Percentiles rank a stretch among this genome's conserved stretches.
phyloP scores from a whole-genome alignment of 2,113 vertebrate species.

The Callipepla squamata region DNA sequence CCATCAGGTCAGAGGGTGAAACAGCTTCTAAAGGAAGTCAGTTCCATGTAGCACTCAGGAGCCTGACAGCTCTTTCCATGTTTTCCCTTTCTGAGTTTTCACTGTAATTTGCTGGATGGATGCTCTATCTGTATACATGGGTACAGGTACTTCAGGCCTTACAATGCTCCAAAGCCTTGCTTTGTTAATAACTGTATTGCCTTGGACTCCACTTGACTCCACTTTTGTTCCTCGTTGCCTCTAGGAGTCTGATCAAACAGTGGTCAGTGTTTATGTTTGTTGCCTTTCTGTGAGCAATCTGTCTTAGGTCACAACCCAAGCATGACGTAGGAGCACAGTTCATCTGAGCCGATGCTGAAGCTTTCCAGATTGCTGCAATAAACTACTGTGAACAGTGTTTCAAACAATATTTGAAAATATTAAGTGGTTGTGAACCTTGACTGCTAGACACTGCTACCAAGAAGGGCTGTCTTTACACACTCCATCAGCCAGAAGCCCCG shows the following conservation, averaged over 20 bases:
- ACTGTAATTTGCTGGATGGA: not conserved
- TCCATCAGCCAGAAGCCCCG: not conserved
- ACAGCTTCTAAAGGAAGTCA: not conserved
- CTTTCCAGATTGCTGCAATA: constrained; percentile 30
- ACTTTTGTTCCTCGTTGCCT: not conserved
- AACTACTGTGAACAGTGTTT: not conserved
- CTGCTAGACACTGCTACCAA: not conserved
- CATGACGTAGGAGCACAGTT: not conserved
- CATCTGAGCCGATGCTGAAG: constrained; percentile 7
- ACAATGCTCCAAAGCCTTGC: not conserved
- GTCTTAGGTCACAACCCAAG: not conserved
- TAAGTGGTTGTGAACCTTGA: constrained; percentile 15
- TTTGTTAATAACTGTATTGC: not conserved
- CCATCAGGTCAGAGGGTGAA: not conserved
- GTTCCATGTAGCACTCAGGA: not conserved
- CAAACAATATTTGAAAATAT: constrained; percentile 47
- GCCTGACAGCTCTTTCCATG: not conserved
- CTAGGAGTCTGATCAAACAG: not conserved
- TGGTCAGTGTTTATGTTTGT: constrained; percentile 19
- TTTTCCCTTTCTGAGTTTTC: not conserved
- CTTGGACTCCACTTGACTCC: not conserved
- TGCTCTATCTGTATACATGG: not conserved
- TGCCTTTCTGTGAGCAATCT: not conserved
- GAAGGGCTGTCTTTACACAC: not conserved
- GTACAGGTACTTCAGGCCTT: not conserved